Evolutionary conservation across 2,888 invertebrate genomes (phyloP), one percentile per base, ranked within the genome.

Genomic region (Tanypteryx hageni): DNA sequence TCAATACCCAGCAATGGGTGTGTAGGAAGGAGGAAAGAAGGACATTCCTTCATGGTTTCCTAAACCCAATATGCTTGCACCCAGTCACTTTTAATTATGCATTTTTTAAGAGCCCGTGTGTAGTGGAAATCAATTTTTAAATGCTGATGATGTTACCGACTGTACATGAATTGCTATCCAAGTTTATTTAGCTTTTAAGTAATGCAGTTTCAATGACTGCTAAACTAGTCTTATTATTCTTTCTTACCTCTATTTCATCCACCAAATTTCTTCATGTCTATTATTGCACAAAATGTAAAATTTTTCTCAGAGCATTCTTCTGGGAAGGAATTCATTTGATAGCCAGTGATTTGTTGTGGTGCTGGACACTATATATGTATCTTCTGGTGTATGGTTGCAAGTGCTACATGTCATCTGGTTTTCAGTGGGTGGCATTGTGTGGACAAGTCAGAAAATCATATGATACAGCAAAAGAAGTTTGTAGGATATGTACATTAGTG

Each of bases 331-430:
- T 89, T 44, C 89, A 56, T 83, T 83, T 44, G 64, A 64, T 89
- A 44, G 64, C 44, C 89, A 68, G 89, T 89, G 89, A 89, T 89
- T 89, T 86, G 61, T 64, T 64, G 89, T 89, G 89, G 89, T 89
- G 64, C 89, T 58, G 64, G 61, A 89, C 64, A 64, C 89, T 68
- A 68, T 64, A 89, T 64, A 64, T 89, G 64, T 89, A 64, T 89
- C 89, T 89, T 89, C 89, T 89, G 89, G 89, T 89, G 89, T 89
- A 64, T 64, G 89, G n/a, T 64, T 89, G 89, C 27, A 89, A 89
- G 89, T 89, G 68, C 68, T 89, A 58, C 64, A 44, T 64, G 89
- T 64, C 89, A 89, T 68, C 89, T 89, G 64, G 64, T 89, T 76
- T 76, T 61, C 44, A 64, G 44, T 89, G 89, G 64, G 64, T 89